These are phyloP conservation scores for Cydia strobilella DNA, from an alignment of 1,140 invertebrate species.

Conservation along the genomic window DNA sequence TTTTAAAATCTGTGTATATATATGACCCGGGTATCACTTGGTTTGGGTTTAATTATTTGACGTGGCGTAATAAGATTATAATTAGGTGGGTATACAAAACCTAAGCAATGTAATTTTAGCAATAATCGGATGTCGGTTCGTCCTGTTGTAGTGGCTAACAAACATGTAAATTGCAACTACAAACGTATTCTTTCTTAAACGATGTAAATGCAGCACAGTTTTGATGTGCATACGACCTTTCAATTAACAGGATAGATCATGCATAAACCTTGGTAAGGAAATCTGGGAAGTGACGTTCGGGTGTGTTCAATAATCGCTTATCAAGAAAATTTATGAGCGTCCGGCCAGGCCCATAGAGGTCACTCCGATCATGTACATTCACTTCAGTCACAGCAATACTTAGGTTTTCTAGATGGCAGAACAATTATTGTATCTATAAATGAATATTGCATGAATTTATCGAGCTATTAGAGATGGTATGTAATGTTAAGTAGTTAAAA, in stretches of 20 bases:
- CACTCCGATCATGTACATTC: not conserved
- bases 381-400: too few species aligned
- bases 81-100: too few species aligned
- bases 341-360: not conserved
- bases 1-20: too few species aligned
- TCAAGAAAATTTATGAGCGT: not conserved
- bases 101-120: not conserved
- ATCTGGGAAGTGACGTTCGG: not conserved
- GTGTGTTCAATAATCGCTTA: not conserved
- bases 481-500: too few species aligned
- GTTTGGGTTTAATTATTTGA: too few species aligned
- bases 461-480: too few species aligned
- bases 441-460: too few species aligned
- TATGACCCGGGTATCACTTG: too few species aligned
- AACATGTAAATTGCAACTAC: not conserved
- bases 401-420: too few species aligned
- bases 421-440: too few species aligned
- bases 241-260: not conserved
- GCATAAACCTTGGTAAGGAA: constrained; percentile 12
- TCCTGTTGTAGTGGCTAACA: not conserved
- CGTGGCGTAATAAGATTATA: too few species aligned
- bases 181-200: not conserved
- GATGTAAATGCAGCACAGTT: not conserved
- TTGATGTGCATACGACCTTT: not conserved
- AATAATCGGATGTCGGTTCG: not conserved